A percentile compares a stretch with the other conserved stretches of the same genome.
Conservation (phyloP, 2,113 vertebrate species). For the Toxotes jaculatrix region DNA sequence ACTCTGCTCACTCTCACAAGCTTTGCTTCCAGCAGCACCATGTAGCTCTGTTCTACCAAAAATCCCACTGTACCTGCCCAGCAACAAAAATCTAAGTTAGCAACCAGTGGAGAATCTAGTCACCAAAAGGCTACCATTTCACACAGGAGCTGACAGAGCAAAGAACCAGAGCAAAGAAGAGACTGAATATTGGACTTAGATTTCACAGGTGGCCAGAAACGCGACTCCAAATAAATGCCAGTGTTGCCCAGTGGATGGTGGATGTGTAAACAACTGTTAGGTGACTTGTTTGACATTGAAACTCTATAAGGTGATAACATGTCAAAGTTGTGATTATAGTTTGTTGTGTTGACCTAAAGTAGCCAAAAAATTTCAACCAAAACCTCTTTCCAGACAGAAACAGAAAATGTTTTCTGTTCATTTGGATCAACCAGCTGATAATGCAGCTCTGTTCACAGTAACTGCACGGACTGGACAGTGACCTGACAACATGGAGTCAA, state of each 20-base stretch:
- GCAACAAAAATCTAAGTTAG: background rate
- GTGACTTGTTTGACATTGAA: background rate
- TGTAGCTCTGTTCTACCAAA: background rate
- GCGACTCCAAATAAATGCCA: background rate
- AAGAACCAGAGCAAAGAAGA: background rate
- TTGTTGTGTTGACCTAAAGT: background rate
- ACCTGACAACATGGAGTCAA: background rate
- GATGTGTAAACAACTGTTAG: background rate
- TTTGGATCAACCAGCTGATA: background rate
- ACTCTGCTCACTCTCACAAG: no score
- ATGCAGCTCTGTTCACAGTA: background rate
- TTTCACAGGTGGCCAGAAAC: background rate
- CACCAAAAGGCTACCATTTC: no score
- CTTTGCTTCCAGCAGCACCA: background rate
- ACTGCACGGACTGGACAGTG: fast-evolving
- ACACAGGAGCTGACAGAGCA: background rate
- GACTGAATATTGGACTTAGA: background rate
- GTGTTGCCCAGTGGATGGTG: background rate
- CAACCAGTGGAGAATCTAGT: background rate
- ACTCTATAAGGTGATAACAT: background rate
- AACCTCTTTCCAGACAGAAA: no score
- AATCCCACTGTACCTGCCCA: background rate
- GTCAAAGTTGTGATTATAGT: background rate
- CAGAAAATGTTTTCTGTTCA: background rate
- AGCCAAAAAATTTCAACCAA: background rate